Base-by-base conservation (phyloP, 1,140 invertebrate species). In the Triops longicaudatus region DNA sequence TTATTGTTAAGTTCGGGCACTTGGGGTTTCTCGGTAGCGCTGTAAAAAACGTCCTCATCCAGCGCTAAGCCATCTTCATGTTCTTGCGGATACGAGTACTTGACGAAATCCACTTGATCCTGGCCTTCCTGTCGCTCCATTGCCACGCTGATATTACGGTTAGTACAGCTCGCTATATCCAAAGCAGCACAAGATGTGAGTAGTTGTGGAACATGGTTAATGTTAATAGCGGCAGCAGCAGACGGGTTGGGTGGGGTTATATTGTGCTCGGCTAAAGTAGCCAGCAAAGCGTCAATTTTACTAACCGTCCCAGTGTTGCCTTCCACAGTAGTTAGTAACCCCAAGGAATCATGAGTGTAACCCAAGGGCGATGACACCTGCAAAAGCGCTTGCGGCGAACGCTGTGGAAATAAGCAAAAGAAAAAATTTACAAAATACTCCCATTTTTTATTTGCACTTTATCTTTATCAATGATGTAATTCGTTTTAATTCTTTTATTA, bases 341-440 rank as follows among this genome's bases (percentile, higher is more conserved):
- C 50, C n/a, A 63, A 63, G 50, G 50, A 63, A 63, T 63, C 50
- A 22, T 63, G 50, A 63, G 50, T 12, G 50, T 63, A 63, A 3
- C 50, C 50, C 50, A 63, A 63, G 17, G 50, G 50, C 14, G 50
- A 63, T n/a, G 50, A 63, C 6, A 14, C 50, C 50, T 63, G 50
- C 50, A 63, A 63, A 63, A 63, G 50, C 50, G 50, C 50, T 63
- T 63, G 50, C 14, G 50, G 50, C 50, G 50, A 63, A 63, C 50
- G 50, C 50, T 63, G 50, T 2, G 22, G 22, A 63, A 63, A 63
- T 63, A 63, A 63, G 22, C 1, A 63, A 63, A 63, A 63, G 10
- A 0, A 6, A 44, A 6, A 63, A 63, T 63, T 63, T 2, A 4
- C 31, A 37, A 4, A 37, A 37, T 4, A 37, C 2, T 37, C 7